Percentiles rank a stretch among this genome's conserved stretches.
Conservation (phyloP, 2,113 vertebrate genomes). For the Hippoglossus stenolepis region DNA sequence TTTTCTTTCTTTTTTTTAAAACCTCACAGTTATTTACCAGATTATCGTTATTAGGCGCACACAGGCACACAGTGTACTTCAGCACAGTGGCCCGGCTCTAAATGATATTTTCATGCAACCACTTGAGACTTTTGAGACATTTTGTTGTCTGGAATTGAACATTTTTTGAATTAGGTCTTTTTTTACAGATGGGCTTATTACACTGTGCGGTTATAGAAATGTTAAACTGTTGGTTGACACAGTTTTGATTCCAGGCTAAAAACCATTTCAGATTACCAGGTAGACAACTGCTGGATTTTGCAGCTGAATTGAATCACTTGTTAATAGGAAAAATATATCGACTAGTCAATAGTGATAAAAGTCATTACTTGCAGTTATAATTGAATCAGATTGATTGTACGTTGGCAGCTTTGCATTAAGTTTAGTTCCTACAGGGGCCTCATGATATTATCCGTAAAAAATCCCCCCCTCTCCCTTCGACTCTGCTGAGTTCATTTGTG, state of each 20-base stretch:
- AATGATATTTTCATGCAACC: background rate
- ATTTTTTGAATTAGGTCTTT: too few species aligned
- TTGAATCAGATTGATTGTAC: background rate
- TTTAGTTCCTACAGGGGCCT: background rate
- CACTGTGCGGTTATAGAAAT: too few species aligned
- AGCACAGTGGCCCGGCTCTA: background rate
- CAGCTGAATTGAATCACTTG: too few species aligned
- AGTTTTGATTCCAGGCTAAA: too few species aligned
- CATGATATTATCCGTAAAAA: background rate
- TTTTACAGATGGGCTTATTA: too few species aligned
- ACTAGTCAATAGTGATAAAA: background rate
- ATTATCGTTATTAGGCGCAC: background rate
- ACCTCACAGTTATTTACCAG: background rate
- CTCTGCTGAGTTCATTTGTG: background rate
- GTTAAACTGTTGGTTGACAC: too few species aligned
- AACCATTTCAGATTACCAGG: too few species aligned
- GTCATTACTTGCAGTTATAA: background rate
- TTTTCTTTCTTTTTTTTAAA: background rate
- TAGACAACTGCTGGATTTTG: too few species aligned
- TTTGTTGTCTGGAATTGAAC: background rate
- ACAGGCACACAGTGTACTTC: background rate
- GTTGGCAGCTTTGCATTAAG: background rate
- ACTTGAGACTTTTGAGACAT: background rate
- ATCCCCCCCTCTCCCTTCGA: background rate
- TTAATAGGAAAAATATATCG: too few species aligned